phyloP scores from a whole-genome alignment of 2,797 vertebrate species.

The Brachyrhaphis roseni region DNA sequence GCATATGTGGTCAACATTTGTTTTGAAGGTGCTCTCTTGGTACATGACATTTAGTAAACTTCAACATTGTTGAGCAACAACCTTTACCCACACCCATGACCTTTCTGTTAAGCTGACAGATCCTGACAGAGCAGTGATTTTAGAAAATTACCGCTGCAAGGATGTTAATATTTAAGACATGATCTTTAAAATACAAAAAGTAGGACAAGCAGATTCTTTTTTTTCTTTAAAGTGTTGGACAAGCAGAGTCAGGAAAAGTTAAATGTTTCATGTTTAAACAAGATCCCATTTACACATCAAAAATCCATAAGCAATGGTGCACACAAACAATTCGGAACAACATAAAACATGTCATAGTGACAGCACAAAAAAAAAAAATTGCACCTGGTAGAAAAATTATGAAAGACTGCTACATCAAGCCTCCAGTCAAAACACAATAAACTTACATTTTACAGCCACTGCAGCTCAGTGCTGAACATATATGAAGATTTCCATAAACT shows the following conservation, averaged over 20 bases:
- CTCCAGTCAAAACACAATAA: constrained; percentile 1
- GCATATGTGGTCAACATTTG: not conserved
- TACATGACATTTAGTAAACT: constrained; percentile 3
- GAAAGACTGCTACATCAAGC: constrained; percentile 37
- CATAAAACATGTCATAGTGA: constrained; percentile 50
- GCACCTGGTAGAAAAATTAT: constrained; percentile 28
- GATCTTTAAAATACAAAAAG: not conserved
- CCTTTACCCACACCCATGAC: not conserved
- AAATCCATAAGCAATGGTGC: constrained; percentile 20
- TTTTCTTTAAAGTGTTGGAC: constrained; percentile 2
- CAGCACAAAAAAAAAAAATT: constrained; percentile 10
- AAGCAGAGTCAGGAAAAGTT: constrained; percentile 32
- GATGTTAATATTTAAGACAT: not conserved
- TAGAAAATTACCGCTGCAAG: not conserved
- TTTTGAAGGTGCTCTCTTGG: constrained; percentile 13
- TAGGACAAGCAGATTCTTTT: not conserved
- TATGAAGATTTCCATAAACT: not conserved
- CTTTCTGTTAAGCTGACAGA: not conserved
- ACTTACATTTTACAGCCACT: constrained; percentile 1
- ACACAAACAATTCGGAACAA: constrained; percentile 8
- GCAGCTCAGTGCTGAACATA: not conserved
- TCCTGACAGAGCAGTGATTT: not conserved
- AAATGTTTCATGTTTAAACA: constrained; percentile 34
- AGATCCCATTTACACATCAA: constrained; percentile 12
- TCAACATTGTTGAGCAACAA: not conserved